Evolutionary conservation across 2,888 invertebrate species (phyloP), one percentile per base, ranked within the genome.

Genomic region (Liposcelis brunnea): DNA sequence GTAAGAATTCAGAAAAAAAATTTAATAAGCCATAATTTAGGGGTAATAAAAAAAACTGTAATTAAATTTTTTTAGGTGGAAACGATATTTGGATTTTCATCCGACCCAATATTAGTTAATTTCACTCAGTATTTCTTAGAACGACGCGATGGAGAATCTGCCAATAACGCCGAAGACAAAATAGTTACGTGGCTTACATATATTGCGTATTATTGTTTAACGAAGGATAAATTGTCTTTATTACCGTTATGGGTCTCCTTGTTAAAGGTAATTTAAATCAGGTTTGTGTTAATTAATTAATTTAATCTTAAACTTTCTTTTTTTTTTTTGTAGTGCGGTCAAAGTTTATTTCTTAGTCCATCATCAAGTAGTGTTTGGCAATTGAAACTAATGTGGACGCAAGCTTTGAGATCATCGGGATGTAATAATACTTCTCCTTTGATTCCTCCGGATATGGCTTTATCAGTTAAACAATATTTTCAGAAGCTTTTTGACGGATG

Each of bases 181-280:
- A 67, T 75, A 47, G 65, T 71, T 44, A 77, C 79, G 54, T 66
- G 70, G 4, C 60, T 83, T 43, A 72, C 74, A 37, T 71, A 75
- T 61, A 68, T 81, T 15, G 76, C 82, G 5, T 83, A 84, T 55
- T 84, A 86, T 58, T 85, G 85, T 45, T 76, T 85, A 0, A 75
- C 81, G 2, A 76, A 77, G 55, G 87, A 89, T 60, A 80, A 83
- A 55, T 64, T 85, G 54, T 77, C 77, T 56, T 72, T 81, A 14
- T 60, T 87, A 51, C 78, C 82, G 1, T 69, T 80, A 42, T 81
- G 83, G 71, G 67, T 80, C 2, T 71, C 74, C 1, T 67, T 80
- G 49, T 61, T 77, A 49, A 75, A 77, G 69, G 80, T 80, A 55
- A 63, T 35, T 36, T 2, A 32, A 11, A 33, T 12, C 3, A 12